phyloP scores from a whole-genome alignment of 2,113 vertebrate genomes.

The Psilopsiagon aymara region DNA sequence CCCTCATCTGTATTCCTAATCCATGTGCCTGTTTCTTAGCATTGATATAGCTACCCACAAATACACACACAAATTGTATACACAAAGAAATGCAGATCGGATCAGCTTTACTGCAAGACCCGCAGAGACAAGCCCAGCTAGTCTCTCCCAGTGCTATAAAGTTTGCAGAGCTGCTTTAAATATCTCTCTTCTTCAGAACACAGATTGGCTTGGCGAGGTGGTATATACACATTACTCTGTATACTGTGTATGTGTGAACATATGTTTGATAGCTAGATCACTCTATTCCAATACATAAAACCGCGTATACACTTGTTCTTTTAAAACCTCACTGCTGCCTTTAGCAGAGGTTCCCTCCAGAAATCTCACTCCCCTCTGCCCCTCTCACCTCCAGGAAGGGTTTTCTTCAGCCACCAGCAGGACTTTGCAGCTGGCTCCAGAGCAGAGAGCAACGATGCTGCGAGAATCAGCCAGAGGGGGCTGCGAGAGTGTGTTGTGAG shows the following conservation, averaged over 20 bases:
- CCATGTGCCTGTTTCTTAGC: not conserved
- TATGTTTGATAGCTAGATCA: slow-evolving; percentile 67
- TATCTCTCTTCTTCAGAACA: slow-evolving; percentile 54
- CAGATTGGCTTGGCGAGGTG: slow-evolving; percentile 60
- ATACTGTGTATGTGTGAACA: slow-evolving; percentile 67
- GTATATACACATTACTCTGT: slow-evolving; percentile 70
- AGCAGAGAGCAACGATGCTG: slow-evolving; percentile 22
- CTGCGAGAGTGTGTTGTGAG: slow-evolving; percentile 39
- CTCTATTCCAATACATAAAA: slow-evolving; percentile 58
- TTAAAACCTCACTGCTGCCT: slow-evolving; percentile 8
- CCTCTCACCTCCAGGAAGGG: not conserved
- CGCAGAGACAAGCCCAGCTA: slow-evolving; percentile 9
- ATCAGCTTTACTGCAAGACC: slow-evolving; percentile 31
- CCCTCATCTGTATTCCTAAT: not conserved
- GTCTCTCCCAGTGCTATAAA: slow-evolving; percentile 19
- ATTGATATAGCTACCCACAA: not conserved
- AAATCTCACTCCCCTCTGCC: not conserved
- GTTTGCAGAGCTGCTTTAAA: slow-evolving; percentile 66
- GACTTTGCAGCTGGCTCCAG: not conserved
- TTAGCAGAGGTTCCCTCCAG: not conserved
- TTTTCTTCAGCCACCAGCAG: not conserved
- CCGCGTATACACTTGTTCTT: slow-evolving; percentile 39
- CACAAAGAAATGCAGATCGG: not conserved
- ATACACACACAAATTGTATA: not conserved
- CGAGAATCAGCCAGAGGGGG: slow-evolving; percentile 64